Evolutionary conservation across 1,140 invertebrate genomes (phyloP).

Genomic region (Leptonema lineaticorne): DNA sequence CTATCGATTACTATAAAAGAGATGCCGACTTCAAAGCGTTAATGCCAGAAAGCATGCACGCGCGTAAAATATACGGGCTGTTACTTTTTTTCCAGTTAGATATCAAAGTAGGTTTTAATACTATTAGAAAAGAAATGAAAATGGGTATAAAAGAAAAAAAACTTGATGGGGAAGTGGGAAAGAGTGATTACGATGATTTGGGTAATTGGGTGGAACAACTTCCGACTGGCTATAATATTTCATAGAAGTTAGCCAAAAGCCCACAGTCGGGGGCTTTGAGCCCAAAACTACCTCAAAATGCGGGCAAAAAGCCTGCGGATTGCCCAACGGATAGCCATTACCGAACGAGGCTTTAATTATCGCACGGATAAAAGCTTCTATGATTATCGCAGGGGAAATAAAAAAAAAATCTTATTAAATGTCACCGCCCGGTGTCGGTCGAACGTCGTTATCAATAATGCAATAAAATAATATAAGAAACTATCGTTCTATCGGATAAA

Average conservation of each 20-base stretch:
- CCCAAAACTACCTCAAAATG: not conserved
- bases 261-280: not conserved
- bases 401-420: constrained; percentile 13
- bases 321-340: not conserved
- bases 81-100: not conserved
- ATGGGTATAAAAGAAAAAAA: too few relatives aligned
- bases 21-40: too few relatives aligned
- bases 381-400: constrained; percentile 2
- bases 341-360: constrained; percentile 14
- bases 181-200: constrained; percentile 23
- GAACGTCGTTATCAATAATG: too few relatives aligned
- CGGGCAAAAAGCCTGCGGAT: constrained; percentile 9
- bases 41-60: too few relatives aligned
- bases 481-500: too few relatives aligned
- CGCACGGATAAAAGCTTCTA: not conserved
- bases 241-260: constrained; percentile 1
- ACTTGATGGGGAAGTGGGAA: not conserved
- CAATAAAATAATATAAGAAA: too few relatives aligned
- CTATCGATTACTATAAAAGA: too few relatives aligned
- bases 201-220: constrained; percentile 26
- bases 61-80: too few relatives aligned
- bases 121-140: not conserved
- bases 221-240: constrained; percentile 21
- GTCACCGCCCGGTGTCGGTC: not conserved
- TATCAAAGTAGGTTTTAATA: not conserved